Evolutionary conservation across 2,113 vertebrate genomes (phyloP).

Genomic region (human): DNA sequence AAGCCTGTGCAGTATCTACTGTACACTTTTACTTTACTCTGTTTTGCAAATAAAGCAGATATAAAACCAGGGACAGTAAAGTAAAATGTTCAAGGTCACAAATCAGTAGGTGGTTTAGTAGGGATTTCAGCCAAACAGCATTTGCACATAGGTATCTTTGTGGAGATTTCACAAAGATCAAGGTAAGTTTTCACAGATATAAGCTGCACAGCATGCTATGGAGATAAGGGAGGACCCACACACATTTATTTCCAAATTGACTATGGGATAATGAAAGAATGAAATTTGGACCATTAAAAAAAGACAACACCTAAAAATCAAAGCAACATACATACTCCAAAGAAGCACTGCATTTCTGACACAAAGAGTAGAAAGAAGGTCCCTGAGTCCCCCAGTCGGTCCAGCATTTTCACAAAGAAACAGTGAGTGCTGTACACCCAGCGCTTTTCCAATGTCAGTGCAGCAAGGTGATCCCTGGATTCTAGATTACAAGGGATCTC

Average conservation of each 20-base stretch:
- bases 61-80: background rate
- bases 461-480: too few species aligned
- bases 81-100: background rate
- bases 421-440: rapidly evolving
- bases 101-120: rapidly evolving
- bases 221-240: background rate
- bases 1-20: too few species aligned
- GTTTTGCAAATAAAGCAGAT: background rate
- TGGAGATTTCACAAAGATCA: background rate
- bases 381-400: too few species aligned
- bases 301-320: background rate
- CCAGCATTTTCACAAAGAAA: background rate
- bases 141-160: too few species aligned
- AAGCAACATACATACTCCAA: background rate
- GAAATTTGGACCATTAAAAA: background rate
- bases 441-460: rapidly evolving
- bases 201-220: background rate
- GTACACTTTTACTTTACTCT: too few species aligned
- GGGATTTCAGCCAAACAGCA: background rate
- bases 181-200: background rate
- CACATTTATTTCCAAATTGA: background rate
- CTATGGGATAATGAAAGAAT: background rate
- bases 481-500: background rate
- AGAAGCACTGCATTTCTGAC: background rate
- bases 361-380: too few species aligned